Evolutionary conservation across 2,113 vertebrate genomes (phyloP), one percentile per base, ranked within the genome.

Genomic region (Egretta garzetta): DNA sequence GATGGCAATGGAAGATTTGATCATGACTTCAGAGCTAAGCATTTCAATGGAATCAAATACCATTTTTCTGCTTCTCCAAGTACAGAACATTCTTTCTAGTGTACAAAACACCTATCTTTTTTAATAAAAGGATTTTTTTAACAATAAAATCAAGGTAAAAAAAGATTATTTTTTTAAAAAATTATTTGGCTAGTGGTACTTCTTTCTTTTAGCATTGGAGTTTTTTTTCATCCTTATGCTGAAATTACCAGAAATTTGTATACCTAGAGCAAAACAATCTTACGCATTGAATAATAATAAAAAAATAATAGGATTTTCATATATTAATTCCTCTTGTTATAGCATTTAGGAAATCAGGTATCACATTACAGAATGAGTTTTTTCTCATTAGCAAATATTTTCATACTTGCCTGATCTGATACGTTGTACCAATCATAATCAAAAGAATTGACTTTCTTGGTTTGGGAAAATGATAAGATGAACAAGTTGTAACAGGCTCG

Each of bases 351-450:
- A 52, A 86, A n/a, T 43, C 47, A 80, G 17, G 18, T 43, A 76
- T 75, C 59, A 67, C 27, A 30, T 33, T 33, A 73, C 9, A 64
- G 72, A 62, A 88, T 14, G 45, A 80, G 32, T 33, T 77, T 82
- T 82, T 71, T 74, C 62, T 55, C 18, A 22, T 76, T 55, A 94
- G 12, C 11, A 20, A 50, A 1, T 47, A 70, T 86, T 96, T 92
- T 74, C 90, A 67, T 90, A 98, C 98, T 98, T 95, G 98, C 99
- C 99, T 99, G 99, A 97, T 99, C 99, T 33, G 99, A 99, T 22
- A 99, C 99, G 22, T 99, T 99, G 98, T 99, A 99, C 99, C 99
- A 99, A 98, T 99, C 99, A 1, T 99, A 99, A 95, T 99, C 99
- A 73, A 99, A 99, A 45, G 99, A 99, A 94, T 98, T 99, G 9